Conservation (phyloP, 2,797 vertebrate genomes). For the Gymnopithys bicolor region DNA sequence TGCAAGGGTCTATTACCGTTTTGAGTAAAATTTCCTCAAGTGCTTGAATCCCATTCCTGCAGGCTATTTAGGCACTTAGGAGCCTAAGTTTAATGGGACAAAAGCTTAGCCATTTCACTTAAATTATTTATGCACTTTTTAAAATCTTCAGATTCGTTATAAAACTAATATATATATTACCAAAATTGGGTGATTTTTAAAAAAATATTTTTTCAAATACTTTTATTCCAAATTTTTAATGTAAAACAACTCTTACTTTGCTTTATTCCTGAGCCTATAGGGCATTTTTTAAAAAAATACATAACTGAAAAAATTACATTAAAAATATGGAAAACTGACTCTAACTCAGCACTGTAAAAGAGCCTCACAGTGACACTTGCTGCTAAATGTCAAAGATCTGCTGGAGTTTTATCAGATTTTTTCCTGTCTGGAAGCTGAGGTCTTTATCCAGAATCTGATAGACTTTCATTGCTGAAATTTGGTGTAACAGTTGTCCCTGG, state of each 20-base stretch:
- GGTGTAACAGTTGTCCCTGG: background rate
- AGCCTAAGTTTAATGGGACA: conserved; percentile 1
- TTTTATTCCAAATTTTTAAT: background rate
- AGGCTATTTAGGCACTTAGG: conserved; percentile 33
- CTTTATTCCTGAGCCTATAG: background rate
- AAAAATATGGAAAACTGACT: background rate
- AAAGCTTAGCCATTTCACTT: background rate
- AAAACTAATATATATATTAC: background rate
- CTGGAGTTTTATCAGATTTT: background rate
- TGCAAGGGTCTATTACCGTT: background rate
- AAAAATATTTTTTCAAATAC: background rate
- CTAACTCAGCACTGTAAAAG: background rate
- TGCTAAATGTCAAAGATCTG: background rate
- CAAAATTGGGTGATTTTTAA: background rate
- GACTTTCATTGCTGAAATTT: background rate
- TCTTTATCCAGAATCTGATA: background rate
- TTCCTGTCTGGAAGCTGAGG: background rate
- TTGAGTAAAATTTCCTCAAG: conserved; percentile 1
- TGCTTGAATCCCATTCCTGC: conserved; percentile 10
- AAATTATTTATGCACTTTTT: conserved; percentile 12
- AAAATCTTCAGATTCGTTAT: background rate
- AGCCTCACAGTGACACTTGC: background rate
- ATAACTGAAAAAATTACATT: background rate
- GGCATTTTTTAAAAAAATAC: background rate
- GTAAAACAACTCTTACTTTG: background rate